phyloP scores from a whole-genome alignment of 2,113 vertebrate species.

The Antennarius striatus region DNA sequence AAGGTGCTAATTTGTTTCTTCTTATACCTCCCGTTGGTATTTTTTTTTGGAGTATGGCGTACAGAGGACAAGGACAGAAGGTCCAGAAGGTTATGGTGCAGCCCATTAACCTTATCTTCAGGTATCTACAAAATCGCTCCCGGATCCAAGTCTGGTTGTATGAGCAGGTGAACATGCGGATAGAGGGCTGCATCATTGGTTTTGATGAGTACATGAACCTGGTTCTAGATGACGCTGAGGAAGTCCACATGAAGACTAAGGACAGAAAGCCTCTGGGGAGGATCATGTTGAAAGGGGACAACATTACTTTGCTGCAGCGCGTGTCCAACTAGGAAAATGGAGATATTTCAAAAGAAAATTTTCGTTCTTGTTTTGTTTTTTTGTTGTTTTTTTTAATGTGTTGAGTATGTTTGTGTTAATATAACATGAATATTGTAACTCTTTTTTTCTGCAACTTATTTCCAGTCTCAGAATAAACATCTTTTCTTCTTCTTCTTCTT shows the following conservation, averaged over 20 bases:
- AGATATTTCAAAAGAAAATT: constrained; percentile 2
- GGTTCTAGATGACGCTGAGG: constrained; percentile 95
- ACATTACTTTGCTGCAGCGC: constrained; percentile 96
- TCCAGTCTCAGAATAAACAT: constrained; percentile 64
- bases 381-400: no score
- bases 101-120: constrained; percentile 98
- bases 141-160: constrained; percentile 98
- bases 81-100: constrained; percentile 99
- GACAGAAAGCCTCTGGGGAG: constrained; percentile 94
- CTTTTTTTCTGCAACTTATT: constrained; percentile 25
- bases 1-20: constrained; percentile 13
- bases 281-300: constrained; percentile 98
- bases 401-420: constrained; percentile 39
- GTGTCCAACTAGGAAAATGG: constrained; percentile 83
- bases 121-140: constrained; percentile 95
- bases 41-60: constrained; percentile 85
- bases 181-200: constrained; percentile 98
- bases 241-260: constrained; percentile 98
- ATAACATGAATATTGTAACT: constrained; percentile 44
- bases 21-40: neutral
- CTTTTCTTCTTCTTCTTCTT: constrained; percentile 25
- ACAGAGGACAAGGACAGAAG: constrained; percentile 96
- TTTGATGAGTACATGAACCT: constrained; percentile 99
- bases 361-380: neutral
- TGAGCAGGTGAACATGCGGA: constrained; percentile 98